A percentile compares a stretch with the other conserved stretches of the same genome.
These are phyloP conservation scores for Gymnosoma rotundatum DNA, from an alignment of 2,888 invertebrate genomes.

Conservation along the genomic window DNA sequence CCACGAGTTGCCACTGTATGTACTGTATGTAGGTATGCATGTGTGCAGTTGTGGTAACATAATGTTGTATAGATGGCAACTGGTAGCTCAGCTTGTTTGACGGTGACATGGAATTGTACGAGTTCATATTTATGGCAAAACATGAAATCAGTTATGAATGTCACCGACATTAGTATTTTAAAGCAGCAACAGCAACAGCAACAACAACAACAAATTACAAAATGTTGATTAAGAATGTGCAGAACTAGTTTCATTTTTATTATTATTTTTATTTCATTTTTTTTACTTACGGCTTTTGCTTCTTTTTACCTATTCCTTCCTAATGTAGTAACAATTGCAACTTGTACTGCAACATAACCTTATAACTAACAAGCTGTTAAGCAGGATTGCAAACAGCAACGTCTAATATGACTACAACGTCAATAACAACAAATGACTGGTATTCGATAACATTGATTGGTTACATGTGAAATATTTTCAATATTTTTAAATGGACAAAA, in stretches of 20 bases:
- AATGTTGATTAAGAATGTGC: slow-evolving; percentile 51
- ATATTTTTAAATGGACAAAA: slow-evolving; percentile 12
- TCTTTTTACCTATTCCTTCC: slow-evolving; percentile 32
- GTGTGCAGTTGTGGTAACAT: slow-evolving; percentile 6
- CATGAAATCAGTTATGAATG: slow-evolving; percentile 71
- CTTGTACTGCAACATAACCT: background rate
- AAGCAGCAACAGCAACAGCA: background rate
- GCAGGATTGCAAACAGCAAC: slow-evolving; percentile 45
- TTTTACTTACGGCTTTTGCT: background rate
- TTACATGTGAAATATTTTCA: slow-evolving; percentile 54
- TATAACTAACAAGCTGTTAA: slow-evolving; percentile 36
- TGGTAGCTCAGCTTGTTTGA: background rate
- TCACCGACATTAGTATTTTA: slow-evolving; percentile 61
- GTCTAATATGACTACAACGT: slow-evolving; percentile 34
- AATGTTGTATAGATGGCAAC: slow-evolving; percentile 1
- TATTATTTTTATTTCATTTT: too few species aligned
- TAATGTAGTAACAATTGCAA: slow-evolving; percentile 44
- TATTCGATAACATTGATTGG: slow-evolving; percentile 69
- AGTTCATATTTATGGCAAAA: slow-evolving; percentile 65
- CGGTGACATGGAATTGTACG: slow-evolving; percentile 53
- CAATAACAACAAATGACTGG: slow-evolving; percentile 56
- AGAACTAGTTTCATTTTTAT: slow-evolving; percentile 51
- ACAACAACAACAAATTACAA: background rate
- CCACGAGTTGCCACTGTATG: slow-evolving; percentile 4
- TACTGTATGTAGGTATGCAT: too few species aligned